Conservation (phyloP, 2,113 vertebrate species). For the Leuciscus idus region DNA sequence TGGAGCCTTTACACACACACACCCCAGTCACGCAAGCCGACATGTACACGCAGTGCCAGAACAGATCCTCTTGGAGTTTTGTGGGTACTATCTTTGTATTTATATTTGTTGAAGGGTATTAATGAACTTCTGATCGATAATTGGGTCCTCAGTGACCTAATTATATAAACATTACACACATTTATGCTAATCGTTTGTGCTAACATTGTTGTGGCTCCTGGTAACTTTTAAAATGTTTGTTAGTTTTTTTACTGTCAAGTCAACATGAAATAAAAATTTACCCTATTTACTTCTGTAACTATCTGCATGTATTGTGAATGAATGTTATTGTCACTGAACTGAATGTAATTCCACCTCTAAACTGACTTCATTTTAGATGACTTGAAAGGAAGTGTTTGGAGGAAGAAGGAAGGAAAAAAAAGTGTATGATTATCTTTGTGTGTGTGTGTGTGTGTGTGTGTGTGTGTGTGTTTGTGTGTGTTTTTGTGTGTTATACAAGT, state of each 20-base stretch:
- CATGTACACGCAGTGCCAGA: conserved; percentile 69
- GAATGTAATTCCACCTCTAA: no score
- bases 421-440: no score
- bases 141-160: background rate
- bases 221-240: background rate
- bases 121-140: background rate
- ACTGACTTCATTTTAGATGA: no score
- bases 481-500: no score
- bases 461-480: no score
- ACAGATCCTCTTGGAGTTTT: conserved; percentile 65
- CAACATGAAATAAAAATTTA: background rate
- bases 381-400: no score
- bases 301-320: no score
- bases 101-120: conserved; percentile 15
- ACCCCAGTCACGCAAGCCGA: conserved; percentile 72
- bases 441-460: no score
- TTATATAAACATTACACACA: background rate
- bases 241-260: background rate
- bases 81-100: background rate
- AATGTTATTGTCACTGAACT: no score
- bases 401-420: no score
- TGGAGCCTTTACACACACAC: conserved; percentile 73
- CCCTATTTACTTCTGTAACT: background rate
- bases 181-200: background rate
- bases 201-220: background rate